Base-by-base conservation (phyloP, 2,888 invertebrate species). In the Agonopterix subpropinquella region DNA sequence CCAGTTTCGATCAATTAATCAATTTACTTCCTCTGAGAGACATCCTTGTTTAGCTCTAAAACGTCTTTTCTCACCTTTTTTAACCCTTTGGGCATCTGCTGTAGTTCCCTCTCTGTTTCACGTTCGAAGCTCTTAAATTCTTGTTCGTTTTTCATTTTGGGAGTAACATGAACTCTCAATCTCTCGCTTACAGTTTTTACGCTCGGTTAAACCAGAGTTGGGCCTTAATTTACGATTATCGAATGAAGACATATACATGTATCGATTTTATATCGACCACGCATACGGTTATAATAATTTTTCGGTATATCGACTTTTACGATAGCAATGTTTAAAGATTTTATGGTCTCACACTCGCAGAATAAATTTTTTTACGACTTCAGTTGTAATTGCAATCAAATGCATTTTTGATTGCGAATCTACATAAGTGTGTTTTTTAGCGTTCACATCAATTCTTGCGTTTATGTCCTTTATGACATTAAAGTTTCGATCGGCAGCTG, bases 131-230 rank as follows among this genome's bases (percentile, higher is more conserved):
- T 59, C 55, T 63, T 59, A 55, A 47, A 55, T 54, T 51, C 67
- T 73, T 73, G 70, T 72, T 67, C 67, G 60, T 79, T 74, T 79
- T 80, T 73, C 64, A 62, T 73, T 78, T 79, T 74, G 58, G 67
- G 61, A 77, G 83, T 80, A 85, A 84, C 80, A 79, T 80, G 84
- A 85, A 83, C 84, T 80, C 78, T 77, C 80, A 81, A 81, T 80
- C 73, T 73, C 75, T 71, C 64, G 73, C 71, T 73, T 73, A 76
- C 80, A 80, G 81, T 81, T 86, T 86, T 83, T 77, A 85, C 83
- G 83, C 82, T 80, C 81, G 68, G 81, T 87, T 81, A 71, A 80
- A 71, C 74, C 68, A 66, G 67, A 70, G 69, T 73, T 66, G 72
- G 72, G 54, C 68, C 71, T 74, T 79, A 82, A 85, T 86, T 86